phyloP scores from a whole-genome alignment of 2,113 vertebrate species.

The Speoplatyrhinus poulsoni region DNA sequence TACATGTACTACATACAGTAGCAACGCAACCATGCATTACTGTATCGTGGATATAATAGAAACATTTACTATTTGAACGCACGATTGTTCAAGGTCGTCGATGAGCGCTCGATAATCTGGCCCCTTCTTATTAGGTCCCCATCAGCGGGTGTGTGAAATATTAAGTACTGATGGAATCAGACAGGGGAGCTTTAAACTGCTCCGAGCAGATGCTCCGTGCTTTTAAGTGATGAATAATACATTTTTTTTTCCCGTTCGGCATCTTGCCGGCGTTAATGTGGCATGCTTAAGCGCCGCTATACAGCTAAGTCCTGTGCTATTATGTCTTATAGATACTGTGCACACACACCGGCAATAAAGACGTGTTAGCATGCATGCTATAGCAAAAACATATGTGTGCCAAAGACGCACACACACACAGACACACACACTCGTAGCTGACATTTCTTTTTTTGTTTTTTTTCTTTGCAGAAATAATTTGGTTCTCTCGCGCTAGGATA shows the following conservation, averaged over 20 bases:
- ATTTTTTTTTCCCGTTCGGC: slow-evolving; percentile 67
- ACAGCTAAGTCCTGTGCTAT: slow-evolving; percentile 20
- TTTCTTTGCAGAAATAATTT: slow-evolving; percentile 19
- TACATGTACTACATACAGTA: too few species aligned
- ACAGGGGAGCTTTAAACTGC: slow-evolving; percentile 58
- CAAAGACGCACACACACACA: slow-evolving; percentile 7
- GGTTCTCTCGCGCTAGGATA: slow-evolving; percentile 40
- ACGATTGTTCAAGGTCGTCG: slow-evolving; percentile 32
- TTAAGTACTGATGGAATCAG: slow-evolving; percentile 64
- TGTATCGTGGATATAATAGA: too few species aligned
- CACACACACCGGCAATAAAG: slow-evolving; percentile 51
- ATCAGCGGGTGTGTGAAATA: slow-evolving; percentile 67
- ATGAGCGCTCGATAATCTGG: slow-evolving; percentile 21
- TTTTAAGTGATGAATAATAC: slow-evolving; percentile 76
- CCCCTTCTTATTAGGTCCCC: slow-evolving; percentile 40
- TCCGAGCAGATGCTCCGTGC: slow-evolving; percentile 64
- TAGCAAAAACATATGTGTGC: not conserved
- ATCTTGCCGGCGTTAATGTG: slow-evolving; percentile 36
- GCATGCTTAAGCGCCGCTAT: too few species aligned
- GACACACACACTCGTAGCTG: slow-evolving; percentile 1
- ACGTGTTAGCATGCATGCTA: slow-evolving; percentile 23
- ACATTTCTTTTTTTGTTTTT: not conserved
- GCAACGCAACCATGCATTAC: too few species aligned
- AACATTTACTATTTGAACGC: slow-evolving; percentile 23
- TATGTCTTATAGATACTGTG: slow-evolving; percentile 64